Base-by-base conservation (phyloP, 2,888 invertebrate species). In the Oligia latruncula region DNA sequence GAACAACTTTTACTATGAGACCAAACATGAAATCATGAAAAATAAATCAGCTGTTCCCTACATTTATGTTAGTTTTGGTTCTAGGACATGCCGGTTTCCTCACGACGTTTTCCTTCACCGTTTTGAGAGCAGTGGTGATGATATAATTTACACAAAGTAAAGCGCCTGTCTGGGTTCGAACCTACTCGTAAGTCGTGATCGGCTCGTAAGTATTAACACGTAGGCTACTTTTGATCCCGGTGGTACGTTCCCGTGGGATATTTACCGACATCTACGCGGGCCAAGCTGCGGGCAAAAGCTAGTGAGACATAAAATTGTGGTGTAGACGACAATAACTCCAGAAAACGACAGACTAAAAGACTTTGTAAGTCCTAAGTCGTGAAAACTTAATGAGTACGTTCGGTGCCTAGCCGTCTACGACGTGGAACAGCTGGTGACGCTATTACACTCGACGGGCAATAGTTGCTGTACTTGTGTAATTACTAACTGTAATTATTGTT, bases 401-500 rank as follows among this genome's bases (percentile, higher is more conserved):
- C 8, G 4, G n/a, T 58, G 20, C 62, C 60, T 62, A n/a, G 75
- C 15, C n/a, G 64, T 15, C 5, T 23, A 35, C 35, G 58, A 23
- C 40, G 66, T 46, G 87, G n/a, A 84, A 82, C 89, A 84, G 82
- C 82, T 84, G 87, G 71, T 86, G 75, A 79, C 74, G 68, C 79
- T 75, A 87, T 91, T 89, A 91, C 87, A 91, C 87, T 89, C 81
- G 83, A 81, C 67, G 78, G 70, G 79, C 78, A 78, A 81, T 85
- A 90, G 89, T 90, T 91, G 82, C 87, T 90, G 77, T 88, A 88
- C 90, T 89, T 75, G 72, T 87, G 87, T 90, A 90, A 90, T 91
- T 90, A 90, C 88, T 81, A 85, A 84, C 91, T 87, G 91, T 92
- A 88, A 93, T 92, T 92, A 92, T 92, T 89, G 92, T 91, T 91